phyloP scores from a whole-genome alignment of 2,797 vertebrate species.

The Xenentodon cancila region DNA sequence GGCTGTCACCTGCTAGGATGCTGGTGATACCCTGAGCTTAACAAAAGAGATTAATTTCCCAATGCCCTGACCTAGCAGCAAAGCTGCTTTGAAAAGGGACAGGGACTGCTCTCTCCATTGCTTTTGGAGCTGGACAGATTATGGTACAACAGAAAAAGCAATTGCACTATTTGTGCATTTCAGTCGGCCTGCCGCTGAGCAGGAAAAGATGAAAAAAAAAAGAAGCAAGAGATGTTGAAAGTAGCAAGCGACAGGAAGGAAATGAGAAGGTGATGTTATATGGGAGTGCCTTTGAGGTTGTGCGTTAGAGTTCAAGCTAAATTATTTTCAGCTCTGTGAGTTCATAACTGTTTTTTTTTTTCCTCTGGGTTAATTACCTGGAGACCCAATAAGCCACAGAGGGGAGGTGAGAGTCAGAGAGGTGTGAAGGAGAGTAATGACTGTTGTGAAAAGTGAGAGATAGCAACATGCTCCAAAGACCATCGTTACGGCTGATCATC shows the following conservation, averaged over 20 bases:
- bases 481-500: constrained; percentile 49
- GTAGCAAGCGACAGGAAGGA: constrained; percentile 34
- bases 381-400: constrained; percentile 46
- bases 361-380: constrained; percentile 54
- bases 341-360: constrained; percentile 37
- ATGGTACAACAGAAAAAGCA: constrained; percentile 77
- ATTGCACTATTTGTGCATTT: constrained; percentile 77
- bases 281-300: constrained; percentile 15
- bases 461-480: constrained; percentile 47
- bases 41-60: constrained; percentile 80
- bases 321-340: constrained; percentile 56
- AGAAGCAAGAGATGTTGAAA: constrained; percentile 45
- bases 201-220: constrained; percentile 56
- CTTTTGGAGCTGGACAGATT: constrained; percentile 70
- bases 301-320: constrained; percentile 31
- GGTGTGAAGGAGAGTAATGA: constrained; percentile 57
- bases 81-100: constrained; percentile 69
- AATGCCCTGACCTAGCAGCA: constrained; percentile 69
- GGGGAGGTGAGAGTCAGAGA: constrained; percentile 33
- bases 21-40: constrained; percentile 64
- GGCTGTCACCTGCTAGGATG: constrained; percentile 69
- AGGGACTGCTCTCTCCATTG: constrained; percentile 48
- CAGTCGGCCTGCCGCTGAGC: constrained; percentile 52
- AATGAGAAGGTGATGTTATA: constrained; percentile 29
- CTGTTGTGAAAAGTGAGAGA: constrained; percentile 61